phyloP scores from a whole-genome alignment of 1,140 invertebrate species.

The Atopsyche davidsoni region DNA sequence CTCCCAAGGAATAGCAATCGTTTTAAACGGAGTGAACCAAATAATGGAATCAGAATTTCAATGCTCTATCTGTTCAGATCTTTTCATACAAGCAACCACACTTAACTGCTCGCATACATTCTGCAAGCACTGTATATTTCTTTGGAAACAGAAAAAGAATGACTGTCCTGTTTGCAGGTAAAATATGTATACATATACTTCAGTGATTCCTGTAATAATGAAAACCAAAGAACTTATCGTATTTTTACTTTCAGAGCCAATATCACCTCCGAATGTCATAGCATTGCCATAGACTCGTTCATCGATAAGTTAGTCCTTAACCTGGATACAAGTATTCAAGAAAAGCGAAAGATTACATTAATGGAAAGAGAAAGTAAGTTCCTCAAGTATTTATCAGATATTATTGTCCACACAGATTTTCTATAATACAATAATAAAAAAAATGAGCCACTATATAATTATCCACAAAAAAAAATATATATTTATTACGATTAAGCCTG shows the following conservation, averaged over 20 bases:
- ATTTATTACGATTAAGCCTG: too few species aligned
- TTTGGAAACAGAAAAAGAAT: slow-evolving; percentile 66
- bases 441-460: too few species aligned
- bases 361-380: slow-evolving; percentile 48
- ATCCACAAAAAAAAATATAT: too few species aligned
- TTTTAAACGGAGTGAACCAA: slow-evolving; percentile 52
- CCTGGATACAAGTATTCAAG: slow-evolving; percentile 46
- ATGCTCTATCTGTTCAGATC: slow-evolving; percentile 72
- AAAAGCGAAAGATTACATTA: slow-evolving; percentile 45
- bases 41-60: slow-evolving; percentile 71
- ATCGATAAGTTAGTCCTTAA: slow-evolving; percentile 61
- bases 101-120: slow-evolving; percentile 75
- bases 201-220: background rate
- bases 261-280: slow-evolving; percentile 48
- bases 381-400: too few species aligned
- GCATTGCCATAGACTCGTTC: slow-evolving; percentile 53
- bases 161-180: slow-evolving; percentile 69
- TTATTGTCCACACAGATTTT: too few species aligned
- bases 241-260: slow-evolving; percentile 35
- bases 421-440: too few species aligned
- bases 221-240: background rate
- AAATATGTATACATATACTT: background rate
- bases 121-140: slow-evolving; percentile 65
- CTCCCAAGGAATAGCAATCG: slow-evolving; percentile 37
- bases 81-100: slow-evolving; percentile 64